phyloP scores from a whole-genome alignment of 2,113 vertebrate genomes.

The Erpornis zantholeuca region DNA sequence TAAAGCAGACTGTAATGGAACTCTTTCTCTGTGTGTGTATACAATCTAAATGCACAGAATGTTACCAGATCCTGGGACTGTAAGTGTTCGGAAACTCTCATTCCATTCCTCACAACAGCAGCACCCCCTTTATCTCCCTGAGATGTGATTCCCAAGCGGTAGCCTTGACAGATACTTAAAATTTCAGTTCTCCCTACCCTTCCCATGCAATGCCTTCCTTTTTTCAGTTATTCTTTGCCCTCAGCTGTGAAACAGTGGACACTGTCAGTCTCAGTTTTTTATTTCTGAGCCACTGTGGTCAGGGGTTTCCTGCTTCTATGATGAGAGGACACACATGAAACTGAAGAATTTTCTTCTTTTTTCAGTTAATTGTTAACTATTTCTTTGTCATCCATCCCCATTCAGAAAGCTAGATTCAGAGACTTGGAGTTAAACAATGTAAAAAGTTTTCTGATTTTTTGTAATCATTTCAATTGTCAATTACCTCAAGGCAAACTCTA shows the following conservation, averaged over 20 bases:
- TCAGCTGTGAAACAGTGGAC: not conserved
- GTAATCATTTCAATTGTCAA: not conserved
- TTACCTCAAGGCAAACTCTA: not conserved
- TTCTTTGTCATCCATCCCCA: not conserved
- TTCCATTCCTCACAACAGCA: not conserved
- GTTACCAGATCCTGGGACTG: not conserved
- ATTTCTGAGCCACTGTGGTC: not conserved
- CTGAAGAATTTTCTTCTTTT: not conserved
- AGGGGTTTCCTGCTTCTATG: not conserved
- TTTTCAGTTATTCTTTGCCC: not conserved
- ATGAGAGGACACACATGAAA: not conserved
- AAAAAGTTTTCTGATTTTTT: not conserved
- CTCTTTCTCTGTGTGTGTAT: not conserved
- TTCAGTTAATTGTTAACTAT: not conserved
- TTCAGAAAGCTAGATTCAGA: not conserved
- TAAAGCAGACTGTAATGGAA: not conserved
- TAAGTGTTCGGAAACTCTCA: not conserved
- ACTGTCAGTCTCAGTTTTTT: not conserved
- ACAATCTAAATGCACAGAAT: not conserved
- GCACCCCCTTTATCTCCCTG: not conserved
- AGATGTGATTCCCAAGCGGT: not conserved
- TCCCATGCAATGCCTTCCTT: not conserved
- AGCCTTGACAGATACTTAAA: not conserved
- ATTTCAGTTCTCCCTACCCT: not conserved
- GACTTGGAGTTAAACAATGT: not conserved